Evolutionary conservation across 2,888 invertebrate genomes (phyloP).

Genomic region (Allygus modestus): DNA sequence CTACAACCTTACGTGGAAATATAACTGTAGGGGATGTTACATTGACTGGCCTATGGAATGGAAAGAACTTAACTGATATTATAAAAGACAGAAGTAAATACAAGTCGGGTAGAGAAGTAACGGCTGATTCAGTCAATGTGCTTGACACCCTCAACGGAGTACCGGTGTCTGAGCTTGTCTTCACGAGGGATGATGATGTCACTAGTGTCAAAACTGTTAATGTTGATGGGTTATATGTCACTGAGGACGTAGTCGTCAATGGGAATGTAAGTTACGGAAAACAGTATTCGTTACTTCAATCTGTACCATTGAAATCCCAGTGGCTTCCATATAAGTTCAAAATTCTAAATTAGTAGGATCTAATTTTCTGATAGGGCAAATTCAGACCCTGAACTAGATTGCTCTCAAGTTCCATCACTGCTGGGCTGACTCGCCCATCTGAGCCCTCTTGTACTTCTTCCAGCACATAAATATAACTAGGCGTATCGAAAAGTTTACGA

Average conservation of each 20-base stretch:
- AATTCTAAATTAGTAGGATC: too few relatives aligned
- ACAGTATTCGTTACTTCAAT: too few relatives aligned
- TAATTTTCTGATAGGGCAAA: too few relatives aligned
- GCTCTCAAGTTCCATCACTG: too few relatives aligned
- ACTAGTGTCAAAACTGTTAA: not conserved
- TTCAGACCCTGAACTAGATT: too few relatives aligned
- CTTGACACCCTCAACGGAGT: slow-evolving; percentile 15
- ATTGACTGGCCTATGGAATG: slow-evolving; percentile 35
- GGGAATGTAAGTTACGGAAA: slow-evolving; percentile 14
- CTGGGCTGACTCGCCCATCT: too few relatives aligned
- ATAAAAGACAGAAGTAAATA: not conserved
- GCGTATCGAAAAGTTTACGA: too few relatives aligned
- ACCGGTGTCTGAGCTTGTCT: slow-evolving; percentile 38
- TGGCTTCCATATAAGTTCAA: too few relatives aligned
- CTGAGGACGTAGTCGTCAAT: not conserved
- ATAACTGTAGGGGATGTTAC: slow-evolving; percentile 36
- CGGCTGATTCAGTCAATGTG: not conserved
- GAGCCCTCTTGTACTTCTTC: too few relatives aligned
- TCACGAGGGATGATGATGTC: not conserved
- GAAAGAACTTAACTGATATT: slow-evolving; percentile 13
- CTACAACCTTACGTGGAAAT: slow-evolving; percentile 49
- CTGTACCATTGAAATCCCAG: too few relatives aligned
- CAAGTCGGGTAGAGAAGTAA: not conserved
- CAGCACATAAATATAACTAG: too few relatives aligned
- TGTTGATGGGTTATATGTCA: not conserved